Evolutionary conservation across 1,140 invertebrate species (phyloP), one percentile per base, ranked within the genome.

Genomic region (Diachasma alloeum): DNA sequence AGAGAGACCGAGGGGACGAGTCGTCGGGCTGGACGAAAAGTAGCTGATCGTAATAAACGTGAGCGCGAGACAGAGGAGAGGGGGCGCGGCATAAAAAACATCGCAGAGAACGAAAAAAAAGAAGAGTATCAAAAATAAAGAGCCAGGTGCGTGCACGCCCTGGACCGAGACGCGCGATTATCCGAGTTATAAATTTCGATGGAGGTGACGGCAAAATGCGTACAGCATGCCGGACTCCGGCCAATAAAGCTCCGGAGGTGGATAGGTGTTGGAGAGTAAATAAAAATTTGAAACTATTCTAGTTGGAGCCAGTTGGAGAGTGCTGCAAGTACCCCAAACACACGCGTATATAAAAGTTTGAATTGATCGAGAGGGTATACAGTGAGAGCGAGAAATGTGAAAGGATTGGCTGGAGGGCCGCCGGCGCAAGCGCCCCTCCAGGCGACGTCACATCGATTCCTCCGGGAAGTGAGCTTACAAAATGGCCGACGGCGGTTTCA

Each of bases 381-480:
- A 83, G 81, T 79, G 74, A 72, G 56, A 69, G 67, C 72, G 75
- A 39, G 56, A 53, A 59, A 74, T 46, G 69, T 31, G 26, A 71
- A 73, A 71, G 75, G 74, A 77, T 83, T 71, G 82, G 86, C 82
- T 42, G 85, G 81, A 83, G 79, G 87, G 86, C 85, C 71, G 83
- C 81, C 83, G 74, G 88, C 89, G 88, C 89, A 89, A 89, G 88
- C 89, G 89, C 87, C 85, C 87, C 87, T 88, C 22, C 83, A 82
- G 88, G 88, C 87, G 83, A 89, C 87, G 84, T 87, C 87, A 87
- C 89, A 90, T 90, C 87, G 89, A 90, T 90, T 90, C 89, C 88
- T 88, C 85, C 85, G 85, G 86, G 86, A 89, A 88, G 85, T 53
- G 74, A 88, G 88, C 87, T 89, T 89, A 89, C 89, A 90, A 90